These are phyloP conservation scores for Cataglyphis hispanica DNA, from an alignment of 1,140 invertebrate genomes.

Conservation along the genomic window DNA sequence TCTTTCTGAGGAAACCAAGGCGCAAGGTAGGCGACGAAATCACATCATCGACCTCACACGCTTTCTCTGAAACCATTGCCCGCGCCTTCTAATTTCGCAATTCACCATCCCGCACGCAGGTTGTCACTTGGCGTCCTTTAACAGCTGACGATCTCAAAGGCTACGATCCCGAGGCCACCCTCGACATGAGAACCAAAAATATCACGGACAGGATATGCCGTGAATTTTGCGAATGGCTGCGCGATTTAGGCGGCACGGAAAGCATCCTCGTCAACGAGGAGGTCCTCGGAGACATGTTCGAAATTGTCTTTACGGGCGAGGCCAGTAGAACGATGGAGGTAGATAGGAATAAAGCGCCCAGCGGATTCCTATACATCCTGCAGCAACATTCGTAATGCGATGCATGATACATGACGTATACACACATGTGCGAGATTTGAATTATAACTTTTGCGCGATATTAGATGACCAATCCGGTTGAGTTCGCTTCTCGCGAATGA, in stretches of 20 bases:
- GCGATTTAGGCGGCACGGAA: constrained; percentile 84
- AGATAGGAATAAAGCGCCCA: constrained; percentile 78
- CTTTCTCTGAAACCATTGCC: neutral
- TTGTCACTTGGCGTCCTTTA: constrained; percentile 79
- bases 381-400: constrained; percentile 16
- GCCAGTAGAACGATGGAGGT: constrained; percentile 86
- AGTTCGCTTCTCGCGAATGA: constrained; percentile 29
- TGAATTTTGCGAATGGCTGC: constrained; percentile 89
- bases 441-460: constrained; percentile 51
- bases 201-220: constrained; percentile 81
- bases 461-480: neutral
- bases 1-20: constrained; percentile 79
- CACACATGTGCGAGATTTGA: constrained; percentile 25
- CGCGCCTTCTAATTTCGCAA: constrained; percentile 3
- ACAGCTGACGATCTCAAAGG: constrained; percentile 75
- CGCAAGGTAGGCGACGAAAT: constrained; percentile 75
- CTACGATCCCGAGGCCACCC: constrained; percentile 81
- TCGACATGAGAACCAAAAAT: constrained; percentile 79
- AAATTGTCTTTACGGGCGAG: constrained; percentile 88
- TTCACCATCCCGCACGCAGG: constrained; percentile 71
- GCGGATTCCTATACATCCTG: neutral
- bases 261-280: constrained; percentile 84
- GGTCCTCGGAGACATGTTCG: constrained; percentile 86
- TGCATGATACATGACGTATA: constrained; percentile 41
- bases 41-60: constrained; percentile 10